These are phyloP conservation scores for Nasonia giraulti DNA, from an alignment of 1,140 invertebrate genomes.

Conservation along the genomic window DNA sequence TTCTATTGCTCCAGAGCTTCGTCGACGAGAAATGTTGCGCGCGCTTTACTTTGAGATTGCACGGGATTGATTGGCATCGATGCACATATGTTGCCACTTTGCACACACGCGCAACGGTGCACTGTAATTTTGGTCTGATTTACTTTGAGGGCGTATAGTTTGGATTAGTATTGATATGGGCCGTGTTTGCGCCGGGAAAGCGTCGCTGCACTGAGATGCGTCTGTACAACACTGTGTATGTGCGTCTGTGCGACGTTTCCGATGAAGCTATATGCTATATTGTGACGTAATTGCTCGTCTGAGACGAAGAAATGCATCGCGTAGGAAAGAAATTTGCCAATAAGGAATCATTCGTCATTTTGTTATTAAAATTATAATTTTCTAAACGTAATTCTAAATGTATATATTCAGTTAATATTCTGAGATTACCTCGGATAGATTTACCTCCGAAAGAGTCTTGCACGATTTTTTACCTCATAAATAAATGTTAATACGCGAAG, in stretches of 20 bases:
- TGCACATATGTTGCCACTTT: background rate
- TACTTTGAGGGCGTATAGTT: conserved; percentile 27
- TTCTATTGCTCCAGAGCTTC: background rate
- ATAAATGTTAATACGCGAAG: conserved; percentile 19
- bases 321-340: too few relatives aligned
- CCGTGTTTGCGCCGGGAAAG: background rate
- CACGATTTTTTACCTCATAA: conserved; percentile 14
- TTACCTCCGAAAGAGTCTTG: background rate
- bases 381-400: too few relatives aligned
- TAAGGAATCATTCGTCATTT: too few relatives aligned
- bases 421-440: background rate
- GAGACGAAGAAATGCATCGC: too few relatives aligned
- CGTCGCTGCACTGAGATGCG: background rate
- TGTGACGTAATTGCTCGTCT: too few relatives aligned
- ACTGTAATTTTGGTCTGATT: conserved; percentile 41
- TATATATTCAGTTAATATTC: background rate
- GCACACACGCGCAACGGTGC: conserved; percentile 1
- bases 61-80: conserved; percentile 29
- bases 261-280: background rate
- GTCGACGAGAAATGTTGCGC: background rate
- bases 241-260: background rate
- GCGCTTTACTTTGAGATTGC: conserved; percentile 16
- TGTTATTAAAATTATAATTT: too few relatives aligned
- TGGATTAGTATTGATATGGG: conserved; percentile 38
- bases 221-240: background rate